Evolutionary conservation across 2,113 vertebrate species (phyloP).

Genomic region (Ptilorrhoa leucosticta): DNA sequence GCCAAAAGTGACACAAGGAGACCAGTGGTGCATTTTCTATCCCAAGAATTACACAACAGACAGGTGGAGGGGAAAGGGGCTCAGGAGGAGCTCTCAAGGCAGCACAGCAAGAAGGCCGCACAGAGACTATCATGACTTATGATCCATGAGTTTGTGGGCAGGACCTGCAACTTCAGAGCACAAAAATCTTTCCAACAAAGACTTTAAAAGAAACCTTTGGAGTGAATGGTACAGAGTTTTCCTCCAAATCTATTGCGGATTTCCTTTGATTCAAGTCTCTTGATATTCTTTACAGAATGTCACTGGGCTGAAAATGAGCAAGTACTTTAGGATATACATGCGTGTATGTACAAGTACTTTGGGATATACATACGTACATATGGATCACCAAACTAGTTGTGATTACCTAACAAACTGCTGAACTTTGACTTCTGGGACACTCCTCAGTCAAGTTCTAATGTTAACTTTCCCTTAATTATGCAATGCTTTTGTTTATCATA

Average conservation of each 20-base stretch:
- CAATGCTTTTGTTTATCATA: neutral
- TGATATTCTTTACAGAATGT: neutral
- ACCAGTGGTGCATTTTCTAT: neutral
- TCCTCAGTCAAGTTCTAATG: neutral
- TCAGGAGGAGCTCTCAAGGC: neutral
- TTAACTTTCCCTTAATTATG: neutral
- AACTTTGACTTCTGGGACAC: neutral
- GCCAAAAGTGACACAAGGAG: neutral
- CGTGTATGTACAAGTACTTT: neutral
- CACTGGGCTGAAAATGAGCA: neutral
- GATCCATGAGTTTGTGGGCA: neutral
- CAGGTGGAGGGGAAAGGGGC: neutral
- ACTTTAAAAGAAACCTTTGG: neutral
- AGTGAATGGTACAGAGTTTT: neutral
- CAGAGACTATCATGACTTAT: neutral
- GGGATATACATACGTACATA: accelerated
- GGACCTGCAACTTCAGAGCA: neutral
- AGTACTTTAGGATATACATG: neutral
- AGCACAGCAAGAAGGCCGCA: neutral
- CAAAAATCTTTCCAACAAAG: neutral
- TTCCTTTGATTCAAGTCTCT: neutral
- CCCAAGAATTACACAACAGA: neutral
- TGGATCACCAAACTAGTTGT: neutral
- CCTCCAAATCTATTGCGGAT: neutral
- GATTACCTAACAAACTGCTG: neutral